phyloP scores from a whole-genome alignment of 2,113 vertebrate species.

The Corythaixoides concolor region DNA sequence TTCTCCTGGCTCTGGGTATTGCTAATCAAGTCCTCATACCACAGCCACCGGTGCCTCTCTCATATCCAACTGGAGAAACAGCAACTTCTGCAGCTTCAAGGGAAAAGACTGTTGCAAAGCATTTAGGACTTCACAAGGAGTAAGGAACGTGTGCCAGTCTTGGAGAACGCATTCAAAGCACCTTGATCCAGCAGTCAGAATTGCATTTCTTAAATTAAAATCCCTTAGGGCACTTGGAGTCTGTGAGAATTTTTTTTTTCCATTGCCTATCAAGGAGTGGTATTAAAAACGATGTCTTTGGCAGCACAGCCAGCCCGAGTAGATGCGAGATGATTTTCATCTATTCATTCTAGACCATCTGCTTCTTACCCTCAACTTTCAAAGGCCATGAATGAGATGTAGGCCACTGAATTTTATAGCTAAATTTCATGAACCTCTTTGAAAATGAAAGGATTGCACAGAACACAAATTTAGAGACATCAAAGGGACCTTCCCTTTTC shows the following conservation, averaged over 20 bases:
- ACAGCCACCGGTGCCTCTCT: background rate
- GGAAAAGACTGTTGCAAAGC: background rate
- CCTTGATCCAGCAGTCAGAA: background rate
- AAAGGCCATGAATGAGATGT: conserved; percentile 23
- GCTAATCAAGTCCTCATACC: background rate
- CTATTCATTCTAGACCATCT: conserved; percentile 35
- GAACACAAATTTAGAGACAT: conserved; percentile 55
- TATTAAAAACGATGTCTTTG: background rate
- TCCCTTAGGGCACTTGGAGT: background rate
- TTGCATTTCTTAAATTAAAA: background rate
- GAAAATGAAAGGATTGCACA: conserved; percentile 44
- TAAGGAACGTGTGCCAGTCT: background rate
- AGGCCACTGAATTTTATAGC: conserved; percentile 50
- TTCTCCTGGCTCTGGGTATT: conserved; percentile 10
- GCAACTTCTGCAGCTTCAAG: background rate
- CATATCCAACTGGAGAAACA: background rate
- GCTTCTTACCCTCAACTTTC: conserved; percentile 25
- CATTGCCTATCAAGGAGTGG: background rate
- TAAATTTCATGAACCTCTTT: conserved; percentile 51
- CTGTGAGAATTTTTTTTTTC: background rate
- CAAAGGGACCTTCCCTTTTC: conserved; percentile 54
- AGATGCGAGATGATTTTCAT: background rate
- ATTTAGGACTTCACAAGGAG: conserved; percentile 11
- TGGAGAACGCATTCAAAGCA: background rate
- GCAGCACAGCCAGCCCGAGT: background rate